Evolutionary conservation across 2,797 vertebrate genomes (phyloP).

Genomic region (Gallinago stenura): DNA sequence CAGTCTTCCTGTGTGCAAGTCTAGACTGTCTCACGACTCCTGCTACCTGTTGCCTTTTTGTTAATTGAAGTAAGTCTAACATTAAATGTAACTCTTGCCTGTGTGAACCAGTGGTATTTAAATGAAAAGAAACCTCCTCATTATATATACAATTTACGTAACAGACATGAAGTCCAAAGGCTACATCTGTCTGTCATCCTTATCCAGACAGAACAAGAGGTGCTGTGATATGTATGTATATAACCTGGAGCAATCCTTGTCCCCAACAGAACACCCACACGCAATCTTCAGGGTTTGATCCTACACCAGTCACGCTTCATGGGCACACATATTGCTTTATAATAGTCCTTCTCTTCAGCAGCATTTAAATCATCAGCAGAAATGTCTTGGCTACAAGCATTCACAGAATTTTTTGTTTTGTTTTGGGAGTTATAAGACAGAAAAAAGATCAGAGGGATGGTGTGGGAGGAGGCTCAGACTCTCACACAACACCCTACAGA

Average conservation of each 20-base stretch:
- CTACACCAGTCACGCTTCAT: constrained; percentile 1
- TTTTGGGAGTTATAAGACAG: neutral
- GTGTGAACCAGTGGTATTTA: neutral
- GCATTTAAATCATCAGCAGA: constrained; percentile 10
- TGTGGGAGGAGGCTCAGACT: neutral
- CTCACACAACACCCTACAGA: neutral
- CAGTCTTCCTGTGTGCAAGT: neutral
- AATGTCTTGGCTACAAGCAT: neutral
- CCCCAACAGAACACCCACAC: constrained; percentile 7
- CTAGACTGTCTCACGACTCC: neutral
- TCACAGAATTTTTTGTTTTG: neutral
- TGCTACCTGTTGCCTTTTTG: neutral
- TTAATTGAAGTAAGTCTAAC: neutral
- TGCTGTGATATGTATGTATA: neutral
- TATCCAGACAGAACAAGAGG: neutral
- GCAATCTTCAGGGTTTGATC: neutral
- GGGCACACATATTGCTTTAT: neutral
- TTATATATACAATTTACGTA: neutral
- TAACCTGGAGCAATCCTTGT: constrained; percentile 1
- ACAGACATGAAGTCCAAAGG: neutral
- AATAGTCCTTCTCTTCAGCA: constrained; percentile 34
- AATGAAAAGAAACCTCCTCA: neutral
- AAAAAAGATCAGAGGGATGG: neutral
- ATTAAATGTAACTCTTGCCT: neutral
- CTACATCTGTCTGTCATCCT: neutral